Evolutionary conservation across 2,888 invertebrate species (phyloP).

Genomic region (Drosophila mayaguana): DNA sequence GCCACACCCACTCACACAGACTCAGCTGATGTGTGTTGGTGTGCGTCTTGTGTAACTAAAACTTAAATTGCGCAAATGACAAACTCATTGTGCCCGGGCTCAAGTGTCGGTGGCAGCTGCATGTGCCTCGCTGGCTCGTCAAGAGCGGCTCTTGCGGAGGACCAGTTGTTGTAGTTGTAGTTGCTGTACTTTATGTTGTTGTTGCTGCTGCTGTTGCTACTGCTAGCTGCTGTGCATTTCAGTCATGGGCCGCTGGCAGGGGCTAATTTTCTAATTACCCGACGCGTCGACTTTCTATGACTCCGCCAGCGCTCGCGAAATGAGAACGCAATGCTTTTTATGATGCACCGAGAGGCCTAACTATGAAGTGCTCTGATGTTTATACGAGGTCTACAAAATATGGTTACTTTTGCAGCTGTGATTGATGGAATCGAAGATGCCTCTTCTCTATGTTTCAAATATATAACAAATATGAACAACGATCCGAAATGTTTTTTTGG

Average conservation of each 20-base stretch:
- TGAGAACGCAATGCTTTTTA: constrained; percentile 64
- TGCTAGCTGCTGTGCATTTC: constrained; percentile 52
- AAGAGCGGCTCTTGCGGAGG: constrained; percentile 62
- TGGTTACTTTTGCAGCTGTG: neutral
- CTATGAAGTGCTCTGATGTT: constrained; percentile 43
- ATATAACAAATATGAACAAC: neutral
- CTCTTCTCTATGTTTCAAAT: neutral
- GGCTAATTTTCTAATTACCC: constrained; percentile 78
- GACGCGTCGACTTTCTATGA: constrained; percentile 72
- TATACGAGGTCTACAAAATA: constrained; percentile 25
- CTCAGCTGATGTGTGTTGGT: constrained; percentile 4
- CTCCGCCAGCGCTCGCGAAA: constrained; percentile 56
- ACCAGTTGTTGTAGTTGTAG: constrained; percentile 39
- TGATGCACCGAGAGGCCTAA: constrained; percentile 32
- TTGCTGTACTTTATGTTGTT: constrained; percentile 32
- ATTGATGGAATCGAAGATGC: neutral
- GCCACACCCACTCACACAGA: constrained; percentile 4
- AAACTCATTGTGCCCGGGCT: constrained; percentile 56
- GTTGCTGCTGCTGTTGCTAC: constrained; percentile 27
- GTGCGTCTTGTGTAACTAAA: constrained; percentile 29
- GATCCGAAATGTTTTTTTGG: no score
- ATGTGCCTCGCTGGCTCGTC: constrained; percentile 56
- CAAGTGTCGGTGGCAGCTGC: constrained; percentile 67
- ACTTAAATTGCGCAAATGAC: constrained; percentile 61
- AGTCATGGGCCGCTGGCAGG: constrained; percentile 69